A percentile compares a stretch with the other conserved stretches of the same genome.
Conservation (phyloP, 30 jellyfish, hydroid and myxozoan species). For the Cassiopea andromeda region DNA sequence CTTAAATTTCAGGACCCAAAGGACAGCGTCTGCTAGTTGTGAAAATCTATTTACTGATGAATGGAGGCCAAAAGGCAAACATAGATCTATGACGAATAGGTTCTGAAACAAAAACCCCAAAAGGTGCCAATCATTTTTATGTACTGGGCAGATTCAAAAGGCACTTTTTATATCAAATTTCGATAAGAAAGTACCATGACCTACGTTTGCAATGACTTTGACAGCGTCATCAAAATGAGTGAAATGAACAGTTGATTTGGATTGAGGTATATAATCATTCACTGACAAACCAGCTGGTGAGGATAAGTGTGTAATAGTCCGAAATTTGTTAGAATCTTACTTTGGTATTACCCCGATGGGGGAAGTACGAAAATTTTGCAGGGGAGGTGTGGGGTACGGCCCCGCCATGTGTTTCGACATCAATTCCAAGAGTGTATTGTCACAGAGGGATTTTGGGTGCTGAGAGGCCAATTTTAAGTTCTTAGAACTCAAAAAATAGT, state of each 20-base stretch:
- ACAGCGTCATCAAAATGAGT: conserved; percentile 51
- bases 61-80: conserved; percentile 35
- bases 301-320: conserved; percentile 47
- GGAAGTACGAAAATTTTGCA: conserved; percentile 19
- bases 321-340: conserved; percentile 3
- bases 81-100: conserved; percentile 16
- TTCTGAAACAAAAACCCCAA: conserved; percentile 29
- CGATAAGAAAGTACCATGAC: conserved; percentile 29
- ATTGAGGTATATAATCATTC: conserved; percentile 20
- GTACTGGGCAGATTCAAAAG: conserved; percentile 67
- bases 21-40: not conserved
- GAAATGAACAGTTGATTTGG: conserved; percentile 24
- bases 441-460: not conserved
- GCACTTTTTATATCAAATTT: conserved; percentile 64
- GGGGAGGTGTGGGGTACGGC: conserved; percentile 11
- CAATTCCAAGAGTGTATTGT: not conserved
- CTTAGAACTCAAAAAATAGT: not conserved
- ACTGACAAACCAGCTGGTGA: conserved; percentile 48
- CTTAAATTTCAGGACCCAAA: conserved; percentile 1
- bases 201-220: conserved; percentile 11
- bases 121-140: conserved; percentile 33
- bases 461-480: conserved; percentile 13
- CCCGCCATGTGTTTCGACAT: conserved; percentile 33
- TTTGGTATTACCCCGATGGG: conserved; percentile 40
- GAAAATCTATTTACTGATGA: conserved; percentile 9